phyloP scores from a whole-genome alignment of 2,888 invertebrate species.

The Ctena decussata region DNA sequence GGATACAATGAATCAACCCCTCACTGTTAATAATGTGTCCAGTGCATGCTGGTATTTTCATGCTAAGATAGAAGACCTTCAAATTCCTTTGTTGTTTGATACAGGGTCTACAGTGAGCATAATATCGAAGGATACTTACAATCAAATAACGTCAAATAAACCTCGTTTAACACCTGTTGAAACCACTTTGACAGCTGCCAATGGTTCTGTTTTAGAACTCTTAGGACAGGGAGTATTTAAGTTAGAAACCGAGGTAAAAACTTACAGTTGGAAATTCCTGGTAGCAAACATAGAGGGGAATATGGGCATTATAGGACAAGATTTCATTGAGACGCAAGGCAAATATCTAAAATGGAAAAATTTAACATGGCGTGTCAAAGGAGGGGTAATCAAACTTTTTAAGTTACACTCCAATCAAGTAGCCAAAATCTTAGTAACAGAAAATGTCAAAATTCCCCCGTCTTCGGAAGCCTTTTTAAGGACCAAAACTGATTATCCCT shows the following conservation, averaged over 20 bases:
- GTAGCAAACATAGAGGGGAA: slow-evolving; percentile 26
- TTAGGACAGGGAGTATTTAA: slow-evolving; percentile 14
- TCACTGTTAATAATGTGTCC: neutral
- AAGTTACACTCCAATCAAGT: neutral
- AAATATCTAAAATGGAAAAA: neutral
- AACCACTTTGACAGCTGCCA: slow-evolving; percentile 1
- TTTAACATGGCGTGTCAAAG: neutral
- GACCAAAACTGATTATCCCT: neutral
- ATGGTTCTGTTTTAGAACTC: neutral
- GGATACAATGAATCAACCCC: neutral
- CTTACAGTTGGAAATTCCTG: neutral
- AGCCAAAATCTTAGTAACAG: neutral
- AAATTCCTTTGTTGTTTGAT: slow-evolving; percentile 24
- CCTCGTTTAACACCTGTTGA: neutral
- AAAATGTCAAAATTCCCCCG: slow-evolving; percentile 11
- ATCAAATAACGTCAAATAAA: neutral
- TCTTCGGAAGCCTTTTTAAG: neutral
- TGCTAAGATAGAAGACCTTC: neutral
- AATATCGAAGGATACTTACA: slow-evolving; percentile 8
- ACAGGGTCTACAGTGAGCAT: slow-evolving; percentile 36
- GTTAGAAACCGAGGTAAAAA: neutral
- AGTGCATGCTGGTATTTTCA: slow-evolving; percentile 13
- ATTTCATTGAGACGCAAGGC: slow-evolving; percentile 22
- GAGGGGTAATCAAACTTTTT: neutral
- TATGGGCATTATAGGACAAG: slow-evolving; percentile 33